These are phyloP conservation scores for Anadara kagoshimensis DNA, from an alignment of 1,140 invertebrate species.

Conservation along the genomic window DNA sequence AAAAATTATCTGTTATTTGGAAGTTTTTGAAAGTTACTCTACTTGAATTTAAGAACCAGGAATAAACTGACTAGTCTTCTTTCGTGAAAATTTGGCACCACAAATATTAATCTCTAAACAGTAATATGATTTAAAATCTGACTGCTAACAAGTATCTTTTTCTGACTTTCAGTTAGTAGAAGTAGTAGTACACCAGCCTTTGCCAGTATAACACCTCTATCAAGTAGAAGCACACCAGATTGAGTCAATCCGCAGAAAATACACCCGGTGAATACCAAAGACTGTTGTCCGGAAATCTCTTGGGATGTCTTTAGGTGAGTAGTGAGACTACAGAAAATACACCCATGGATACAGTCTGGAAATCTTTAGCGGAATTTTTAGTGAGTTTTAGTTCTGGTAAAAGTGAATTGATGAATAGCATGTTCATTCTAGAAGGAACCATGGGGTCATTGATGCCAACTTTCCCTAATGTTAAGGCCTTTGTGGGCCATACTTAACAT, in stretches of 20 bases:
- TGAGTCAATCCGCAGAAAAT: conserved; percentile 55
- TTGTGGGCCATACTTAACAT: no score
- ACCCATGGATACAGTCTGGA: not conserved
- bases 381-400: no score
- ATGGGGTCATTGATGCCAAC: no score
- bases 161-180: conserved; percentile 51
- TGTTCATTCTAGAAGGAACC: no score
- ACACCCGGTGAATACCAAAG: conserved; percentile 25
- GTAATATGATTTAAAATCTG: not conserved
- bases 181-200: conserved; percentile 58
- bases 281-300: conserved; percentile 34
- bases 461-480: no score
- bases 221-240: conserved; percentile 32
- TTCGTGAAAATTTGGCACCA: no score
- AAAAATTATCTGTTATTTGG: no score
- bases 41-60: no score
- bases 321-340: not conserved
- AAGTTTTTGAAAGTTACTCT: no score
- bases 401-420: no score
- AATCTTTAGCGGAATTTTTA: not conserved
- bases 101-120: no score
- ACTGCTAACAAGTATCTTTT: not conserved
- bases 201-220: conserved; percentile 28
- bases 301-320: conserved; percentile 19
- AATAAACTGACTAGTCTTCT: no score